Conservation (phyloP, 1,140 invertebrate genomes). For the Saxidomus purpurata region DNA sequence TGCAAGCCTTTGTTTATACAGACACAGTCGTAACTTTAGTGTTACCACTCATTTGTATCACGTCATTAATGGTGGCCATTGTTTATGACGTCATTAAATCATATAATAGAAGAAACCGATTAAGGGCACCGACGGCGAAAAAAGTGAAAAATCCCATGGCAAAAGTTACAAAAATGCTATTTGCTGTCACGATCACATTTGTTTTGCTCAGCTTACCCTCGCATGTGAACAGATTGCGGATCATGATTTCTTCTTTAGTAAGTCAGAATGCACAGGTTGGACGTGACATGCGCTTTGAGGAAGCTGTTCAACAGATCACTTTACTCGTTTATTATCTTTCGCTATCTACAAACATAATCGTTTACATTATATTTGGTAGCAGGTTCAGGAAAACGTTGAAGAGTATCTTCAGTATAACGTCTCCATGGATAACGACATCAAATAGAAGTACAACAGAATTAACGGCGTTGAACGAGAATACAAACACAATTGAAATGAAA, state of each 20-base stretch:
- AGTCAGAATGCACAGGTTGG: background rate
- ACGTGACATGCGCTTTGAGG: slow-evolving; percentile 34
- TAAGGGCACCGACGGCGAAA: slow-evolving; percentile 8
- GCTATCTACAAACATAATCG: slow-evolving; percentile 94
- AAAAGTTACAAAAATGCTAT: slow-evolving; percentile 93
- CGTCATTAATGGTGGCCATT: slow-evolving; percentile 53
- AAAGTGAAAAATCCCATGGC: slow-evolving; percentile 87
- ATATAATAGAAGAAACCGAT: slow-evolving; percentile 6
- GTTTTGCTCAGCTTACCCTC: slow-evolving; percentile 92
- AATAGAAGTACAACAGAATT: no score
- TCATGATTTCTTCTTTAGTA: slow-evolving; percentile 75
- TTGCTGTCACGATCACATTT: slow-evolving; percentile 93
- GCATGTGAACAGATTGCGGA: slow-evolving; percentile 83
- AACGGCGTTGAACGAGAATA: no score
- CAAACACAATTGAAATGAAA: no score
- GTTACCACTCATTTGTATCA: slow-evolving; percentile 87
- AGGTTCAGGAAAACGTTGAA: slow-evolving; percentile 69
- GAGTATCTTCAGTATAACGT: background rate
- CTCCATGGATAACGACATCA: no score
- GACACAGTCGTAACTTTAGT: slow-evolving; percentile 88
- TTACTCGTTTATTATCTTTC: slow-evolving; percentile 92
- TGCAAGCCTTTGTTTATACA: slow-evolving; percentile 88
- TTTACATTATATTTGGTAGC: slow-evolving; percentile 89
- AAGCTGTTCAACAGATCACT: slow-evolving; percentile 88
- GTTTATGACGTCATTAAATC: slow-evolving; percentile 51